Evolutionary conservation across 2,888 invertebrate genomes (phyloP), one percentile per base, ranked within the genome.

Genomic region (Mycalesis mineus): DNA sequence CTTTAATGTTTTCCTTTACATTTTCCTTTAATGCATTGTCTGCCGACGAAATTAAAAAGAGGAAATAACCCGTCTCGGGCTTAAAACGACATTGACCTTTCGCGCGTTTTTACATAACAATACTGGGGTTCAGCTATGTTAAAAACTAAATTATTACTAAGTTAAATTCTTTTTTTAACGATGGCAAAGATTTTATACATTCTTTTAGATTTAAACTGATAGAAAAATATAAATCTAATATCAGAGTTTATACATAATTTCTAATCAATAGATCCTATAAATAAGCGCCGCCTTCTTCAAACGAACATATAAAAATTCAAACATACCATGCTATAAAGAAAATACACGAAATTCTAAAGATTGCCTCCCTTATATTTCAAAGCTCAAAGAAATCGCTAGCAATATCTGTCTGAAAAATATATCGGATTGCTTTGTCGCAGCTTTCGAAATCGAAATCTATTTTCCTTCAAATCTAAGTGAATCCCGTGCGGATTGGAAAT

Each of bases 401-500:
- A 88, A 89, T 89, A 89, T 89, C 88, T 88, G 88, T 88, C 88
- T 89, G 88, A 88, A 89, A 89, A 88, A 89, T 89, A 89, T 89
- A 88, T 89, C 89, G 88, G 88, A 89, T 88, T 88, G 88, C 89
- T 88, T 89, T 89, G 89, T 89, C 88, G 88, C 87, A 88, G 89
- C 88, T 88, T 88, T 88, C 82, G 82, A 88, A 88, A 88, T 88
- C 89, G 88, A 89, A 88, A 89, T 89, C 88, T 89, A 89, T 89
- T 88, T 89, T 89, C 89, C 89, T 88, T 89, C 89, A 88, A 89
- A 89, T 88, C 89, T 89, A 89, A 89, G 89, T 88, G 89, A 89
- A 89, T 89, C 89, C 89, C 89, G 87, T 84, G 89, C 85, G 89
- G 88, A 88, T 89, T 88, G 89, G 86, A 88, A 88, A 85, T 84